Evolutionary conservation across 2,797 vertebrate genomes (phyloP).

Genomic region (Tamandua tetradactyla): DNA sequence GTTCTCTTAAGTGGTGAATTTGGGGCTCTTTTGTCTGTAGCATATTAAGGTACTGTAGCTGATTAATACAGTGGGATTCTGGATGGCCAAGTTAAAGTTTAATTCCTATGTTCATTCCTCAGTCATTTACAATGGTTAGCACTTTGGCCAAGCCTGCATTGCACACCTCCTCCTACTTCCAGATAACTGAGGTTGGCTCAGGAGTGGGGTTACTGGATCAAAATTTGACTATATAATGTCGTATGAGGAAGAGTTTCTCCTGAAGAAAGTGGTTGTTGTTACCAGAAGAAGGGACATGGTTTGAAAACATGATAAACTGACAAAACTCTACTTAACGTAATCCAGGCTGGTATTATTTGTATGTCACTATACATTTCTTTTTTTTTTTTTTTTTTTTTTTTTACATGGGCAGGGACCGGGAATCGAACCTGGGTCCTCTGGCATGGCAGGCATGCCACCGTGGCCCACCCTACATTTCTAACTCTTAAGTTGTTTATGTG

Average conservation of each 20-base stretch:
- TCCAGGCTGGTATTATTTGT: background rate
- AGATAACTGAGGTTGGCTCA: background rate
- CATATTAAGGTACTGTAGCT: background rate
- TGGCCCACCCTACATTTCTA: no score
- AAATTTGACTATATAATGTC: background rate
- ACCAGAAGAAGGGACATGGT: background rate
- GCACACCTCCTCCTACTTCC: background rate
- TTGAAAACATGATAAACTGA: constrained; percentile 6
- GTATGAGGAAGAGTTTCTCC: background rate
- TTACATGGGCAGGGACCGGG: no score
- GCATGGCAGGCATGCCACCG: no score
- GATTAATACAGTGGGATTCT: background rate
- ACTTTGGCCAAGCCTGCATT: background rate
- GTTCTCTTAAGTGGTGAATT: background rate
- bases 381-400: no score
- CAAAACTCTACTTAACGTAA: background rate
- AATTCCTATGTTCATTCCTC: background rate
- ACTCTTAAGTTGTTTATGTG: background rate
- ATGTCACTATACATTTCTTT: no score
- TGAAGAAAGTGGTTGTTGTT: background rate
- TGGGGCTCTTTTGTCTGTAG: background rate
- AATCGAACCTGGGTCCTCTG: no score
- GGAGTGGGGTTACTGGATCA: background rate
- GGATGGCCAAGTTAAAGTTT: constrained; percentile 18
- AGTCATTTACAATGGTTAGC: background rate